phyloP scores from a whole-genome alignment of 2,797 vertebrate species.

The Coilia nasus region DNA sequence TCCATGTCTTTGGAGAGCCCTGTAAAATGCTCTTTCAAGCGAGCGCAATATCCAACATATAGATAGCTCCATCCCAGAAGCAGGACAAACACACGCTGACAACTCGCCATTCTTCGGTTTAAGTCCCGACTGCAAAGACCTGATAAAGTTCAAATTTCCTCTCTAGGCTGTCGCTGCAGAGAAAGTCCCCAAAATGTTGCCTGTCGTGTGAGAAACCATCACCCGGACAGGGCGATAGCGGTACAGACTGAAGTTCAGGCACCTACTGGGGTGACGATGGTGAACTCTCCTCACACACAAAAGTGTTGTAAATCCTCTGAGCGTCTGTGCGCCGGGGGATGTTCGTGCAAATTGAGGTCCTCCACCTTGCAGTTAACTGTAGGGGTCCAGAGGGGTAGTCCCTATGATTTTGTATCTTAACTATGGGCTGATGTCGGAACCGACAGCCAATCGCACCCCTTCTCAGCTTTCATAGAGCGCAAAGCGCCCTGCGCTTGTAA shows the following conservation, averaged over 20 bases:
- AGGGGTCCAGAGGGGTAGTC: conserved; percentile 44
- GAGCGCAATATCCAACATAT: conserved; percentile 72
- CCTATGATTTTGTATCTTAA: conserved; percentile 58
- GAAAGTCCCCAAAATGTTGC: conserved; percentile 54
- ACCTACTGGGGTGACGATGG: not conserved
- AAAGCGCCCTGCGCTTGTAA: conserved; percentile 72
- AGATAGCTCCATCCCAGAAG: conserved; percentile 81
- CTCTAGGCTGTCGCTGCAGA: conserved; percentile 42
- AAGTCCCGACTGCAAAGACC: conserved; percentile 4
- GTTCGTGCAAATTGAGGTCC: conserved; percentile 24
- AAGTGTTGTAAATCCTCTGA: conserved; percentile 1
- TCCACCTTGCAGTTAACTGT: conserved; percentile 22
- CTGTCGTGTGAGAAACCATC: conserved; percentile 63
- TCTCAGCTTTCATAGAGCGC: conserved; percentile 75
- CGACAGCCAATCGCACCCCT: conserved; percentile 66
- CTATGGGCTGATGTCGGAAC: conserved; percentile 57
- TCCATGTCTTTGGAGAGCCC: conserved; percentile 61
- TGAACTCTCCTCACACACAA: not conserved
- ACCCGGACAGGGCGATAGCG: conserved; percentile 52
- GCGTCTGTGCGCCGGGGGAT: conserved; percentile 7
- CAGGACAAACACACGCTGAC: conserved; percentile 68
- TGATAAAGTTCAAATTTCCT: not conserved
- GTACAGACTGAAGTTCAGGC: conserved; percentile 27
- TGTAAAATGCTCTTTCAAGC: conserved; percentile 60
- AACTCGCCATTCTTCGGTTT: conserved; percentile 73